A percentile compares a stretch with the other conserved stretches of the same genome.
Evolutionary conservation across 2,113 vertebrate species (phyloP).

Genomic region (Crypturellus undulatus): DNA sequence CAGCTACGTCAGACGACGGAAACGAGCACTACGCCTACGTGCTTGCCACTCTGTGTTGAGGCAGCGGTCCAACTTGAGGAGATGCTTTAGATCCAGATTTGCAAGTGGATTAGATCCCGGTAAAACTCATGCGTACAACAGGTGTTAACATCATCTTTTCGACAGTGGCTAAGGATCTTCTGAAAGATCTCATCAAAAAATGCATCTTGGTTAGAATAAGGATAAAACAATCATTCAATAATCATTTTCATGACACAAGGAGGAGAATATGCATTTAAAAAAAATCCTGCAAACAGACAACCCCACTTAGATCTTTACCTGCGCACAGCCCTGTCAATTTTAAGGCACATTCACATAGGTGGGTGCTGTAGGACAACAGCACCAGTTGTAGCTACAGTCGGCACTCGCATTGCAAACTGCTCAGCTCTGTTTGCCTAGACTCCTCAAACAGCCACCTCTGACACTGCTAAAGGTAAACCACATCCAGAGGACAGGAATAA

Average conservation of each 20-base stretch:
- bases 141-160: not conserved
- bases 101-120: not conserved
- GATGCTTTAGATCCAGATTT: not conserved
- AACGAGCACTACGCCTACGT: rapidly evolving
- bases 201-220: rapidly evolving
- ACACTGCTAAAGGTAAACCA: not conserved
- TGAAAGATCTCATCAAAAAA: not conserved
- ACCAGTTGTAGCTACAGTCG: rapidly evolving
- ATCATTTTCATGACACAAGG: not conserved
- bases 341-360: rapidly evolving
- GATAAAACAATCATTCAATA: not conserved
- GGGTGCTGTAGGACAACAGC: not conserved
- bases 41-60: not conserved
- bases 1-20: not conserved
- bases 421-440: not conserved
- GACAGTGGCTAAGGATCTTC: not conserved
- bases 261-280: not conserved
- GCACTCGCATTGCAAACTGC: not conserved
- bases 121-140: rapidly evolving
- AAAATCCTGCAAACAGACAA: not conserved
- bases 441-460: not conserved
- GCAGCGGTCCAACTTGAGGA: not conserved
- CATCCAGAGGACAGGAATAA: not conserved
- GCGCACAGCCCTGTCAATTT: not conserved
- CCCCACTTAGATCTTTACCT: rapidly evolving